Base-by-base conservation (phyloP, 1,140 invertebrate species). In the Gerris buenoi region DNA sequence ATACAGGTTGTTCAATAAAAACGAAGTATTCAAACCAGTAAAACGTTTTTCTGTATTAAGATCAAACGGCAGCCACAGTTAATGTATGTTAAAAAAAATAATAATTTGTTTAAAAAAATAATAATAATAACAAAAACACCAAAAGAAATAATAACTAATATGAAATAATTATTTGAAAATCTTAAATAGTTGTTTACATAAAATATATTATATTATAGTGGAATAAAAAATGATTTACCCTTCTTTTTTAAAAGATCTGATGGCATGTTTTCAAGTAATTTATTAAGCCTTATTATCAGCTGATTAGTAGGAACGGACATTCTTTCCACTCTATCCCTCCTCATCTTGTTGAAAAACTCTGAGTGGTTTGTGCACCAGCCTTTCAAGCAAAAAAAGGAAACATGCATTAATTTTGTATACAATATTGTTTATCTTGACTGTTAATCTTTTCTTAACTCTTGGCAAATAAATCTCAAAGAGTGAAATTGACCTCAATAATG, bases 271-370 rank as follows among this genome's bases (percentile, higher is more conserved):
- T 83, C 81, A 5, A 98, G 81, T 69, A 99, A 79, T 77, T 95
- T 95, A 79, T 97, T 93, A 71, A 99, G 76, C 72, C 95, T 82
- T 73, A 98, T 96, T 28, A 98, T 81, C 22, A 98, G 78, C 77
- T 96, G 97, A 77, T 99, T 98, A 1, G 94, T 97, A 80, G 97
- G 93, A 26, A 90, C 86, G 0, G 93, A 89, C 79, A 90, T 92
- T 75, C 91, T 83, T 78, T 97, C 92, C 68, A 97, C 79, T 71
- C 86, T 80, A 1, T 81, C 76, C 73, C 86, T 86, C 73, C 89
- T 78, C 67, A 90, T 80, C 28, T 83, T 82, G 76, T 88, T 89
- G 75, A 94, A 97, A 75, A 86, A 86, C 64, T 87, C 84, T 13
- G 86, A 89, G 72, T 93, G 86, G 68, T 80, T 85, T 69, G 81